A percentile compares a stretch with the other conserved stretches of the same genome.
Evolutionary conservation across 2,113 vertebrate genomes (phyloP).

Genomic region (Ptilonorhynchus violaceus): DNA sequence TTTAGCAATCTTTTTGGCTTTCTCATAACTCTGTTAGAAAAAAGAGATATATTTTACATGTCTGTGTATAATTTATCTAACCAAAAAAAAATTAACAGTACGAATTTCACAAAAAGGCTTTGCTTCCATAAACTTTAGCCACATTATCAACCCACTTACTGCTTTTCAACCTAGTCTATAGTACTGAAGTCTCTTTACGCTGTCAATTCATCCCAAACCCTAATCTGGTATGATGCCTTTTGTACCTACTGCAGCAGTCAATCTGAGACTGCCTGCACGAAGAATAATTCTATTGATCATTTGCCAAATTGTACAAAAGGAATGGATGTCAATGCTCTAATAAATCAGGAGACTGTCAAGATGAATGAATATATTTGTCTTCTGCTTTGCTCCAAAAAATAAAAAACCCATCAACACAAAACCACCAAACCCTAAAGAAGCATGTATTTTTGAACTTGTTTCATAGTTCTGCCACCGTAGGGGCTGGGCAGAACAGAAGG

Average conservation of each 20-base stretch:
- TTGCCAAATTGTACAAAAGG: conserved; percentile 72
- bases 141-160: background rate
- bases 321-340: conserved; percentile 58
- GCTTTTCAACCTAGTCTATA: background rate
- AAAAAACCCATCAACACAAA: too few relatives aligned
- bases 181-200: background rate
- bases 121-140: background rate
- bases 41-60: background rate
- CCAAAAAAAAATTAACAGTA: background rate
- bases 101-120: background rate
- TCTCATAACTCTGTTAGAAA: background rate
- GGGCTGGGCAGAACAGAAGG: background rate
- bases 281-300: conserved; percentile 62
- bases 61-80: background rate
- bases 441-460: conserved; percentile 32
- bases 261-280: conserved; percentile 1
- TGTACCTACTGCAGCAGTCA: conserved; percentile 26
- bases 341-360: conserved; percentile 75
- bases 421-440: background rate
- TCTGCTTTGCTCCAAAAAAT: conserved; percentile 19
- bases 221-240: conserved; percentile 29
- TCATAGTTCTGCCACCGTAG: conserved; percentile 2
- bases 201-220: background rate
- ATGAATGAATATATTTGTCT: conserved; percentile 62
- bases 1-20: background rate